These are phyloP conservation scores for Hermaeophaga mercurialis DNA, from an alignment of 2,888 invertebrate genomes.

Conservation along the genomic window DNA sequence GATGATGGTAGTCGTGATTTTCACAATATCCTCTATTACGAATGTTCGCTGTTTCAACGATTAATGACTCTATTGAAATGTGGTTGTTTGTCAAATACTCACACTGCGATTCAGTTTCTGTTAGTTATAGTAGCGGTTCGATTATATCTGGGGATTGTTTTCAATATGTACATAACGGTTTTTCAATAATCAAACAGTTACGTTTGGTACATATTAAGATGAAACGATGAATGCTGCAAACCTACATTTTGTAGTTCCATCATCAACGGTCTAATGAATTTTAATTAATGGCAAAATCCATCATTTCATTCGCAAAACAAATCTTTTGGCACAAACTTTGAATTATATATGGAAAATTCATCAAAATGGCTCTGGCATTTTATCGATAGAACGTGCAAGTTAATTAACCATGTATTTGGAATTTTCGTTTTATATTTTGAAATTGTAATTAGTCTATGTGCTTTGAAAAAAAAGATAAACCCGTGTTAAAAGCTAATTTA, in stretches of 20 bases:
- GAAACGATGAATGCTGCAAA: too few species aligned
- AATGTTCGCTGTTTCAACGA: conserved; percentile 7
- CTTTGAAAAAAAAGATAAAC: too few species aligned
- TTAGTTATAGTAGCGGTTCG: conserved; percentile 2
- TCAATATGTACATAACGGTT: neutral
- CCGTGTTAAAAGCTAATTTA: too few species aligned
- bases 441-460: too few species aligned
- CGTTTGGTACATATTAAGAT: too few species aligned
- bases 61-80: conserved; percentile 20
- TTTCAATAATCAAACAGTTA: too few species aligned
- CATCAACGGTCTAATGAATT: neutral
- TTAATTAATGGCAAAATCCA: neutral
- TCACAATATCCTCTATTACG: conserved; percentile 8
- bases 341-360: neutral
- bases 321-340: neutral
- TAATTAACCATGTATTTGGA: too few species aligned
- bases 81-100: conserved; percentile 15
- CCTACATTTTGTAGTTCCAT: neutral
- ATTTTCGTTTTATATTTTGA: too few species aligned
- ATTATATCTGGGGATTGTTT: conserved; percentile 3
- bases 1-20: conserved; percentile 1
- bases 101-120: conserved; percentile 8
- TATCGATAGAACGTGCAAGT: neutral
- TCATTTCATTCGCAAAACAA: neutral
- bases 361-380: neutral